These are phyloP conservation scores for Lapara coniferarum DNA, from an alignment of 2,888 invertebrate genomes.

Conservation along the genomic window DNA sequence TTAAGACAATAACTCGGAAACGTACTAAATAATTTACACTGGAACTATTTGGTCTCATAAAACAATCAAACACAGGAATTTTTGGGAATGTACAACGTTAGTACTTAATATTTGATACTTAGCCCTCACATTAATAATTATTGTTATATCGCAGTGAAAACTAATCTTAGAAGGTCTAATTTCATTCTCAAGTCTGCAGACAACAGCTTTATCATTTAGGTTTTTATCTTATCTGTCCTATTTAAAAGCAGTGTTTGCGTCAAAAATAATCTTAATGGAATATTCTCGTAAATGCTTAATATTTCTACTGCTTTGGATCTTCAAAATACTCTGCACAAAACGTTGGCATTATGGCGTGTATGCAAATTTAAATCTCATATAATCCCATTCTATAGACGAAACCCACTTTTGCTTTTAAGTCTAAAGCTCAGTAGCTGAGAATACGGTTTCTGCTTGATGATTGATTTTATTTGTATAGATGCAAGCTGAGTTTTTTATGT, in stretches of 20 bases:
- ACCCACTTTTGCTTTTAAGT: constrained; percentile 17
- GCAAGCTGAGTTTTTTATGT: background rate
- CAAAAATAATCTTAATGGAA: constrained; percentile 20
- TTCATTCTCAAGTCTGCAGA: background rate
- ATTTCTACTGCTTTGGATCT: background rate
- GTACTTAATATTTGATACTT: background rate
- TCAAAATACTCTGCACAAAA: background rate
- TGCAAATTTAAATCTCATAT: constrained; percentile 19
- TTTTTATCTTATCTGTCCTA: constrained; percentile 9
- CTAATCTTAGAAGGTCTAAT: background rate
- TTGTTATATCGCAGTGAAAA: background rate
- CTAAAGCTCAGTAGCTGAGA: background rate
- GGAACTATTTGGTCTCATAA: no score
- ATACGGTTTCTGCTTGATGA: background rate
- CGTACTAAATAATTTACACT: no score
- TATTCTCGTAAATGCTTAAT: background rate
- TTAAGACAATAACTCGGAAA: no score
- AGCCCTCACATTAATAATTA: background rate
- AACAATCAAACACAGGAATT: no score
- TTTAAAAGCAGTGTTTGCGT: constrained; percentile 8
- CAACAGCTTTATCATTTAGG: background rate
- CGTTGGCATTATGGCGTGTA: constrained; percentile 5
- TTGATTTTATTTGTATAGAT: background rate
- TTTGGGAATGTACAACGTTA: background rate
- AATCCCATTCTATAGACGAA: background rate